Evolutionary conservation across 2,797 vertebrate genomes (phyloP).

Genomic region (Ciconia nigra): DNA sequence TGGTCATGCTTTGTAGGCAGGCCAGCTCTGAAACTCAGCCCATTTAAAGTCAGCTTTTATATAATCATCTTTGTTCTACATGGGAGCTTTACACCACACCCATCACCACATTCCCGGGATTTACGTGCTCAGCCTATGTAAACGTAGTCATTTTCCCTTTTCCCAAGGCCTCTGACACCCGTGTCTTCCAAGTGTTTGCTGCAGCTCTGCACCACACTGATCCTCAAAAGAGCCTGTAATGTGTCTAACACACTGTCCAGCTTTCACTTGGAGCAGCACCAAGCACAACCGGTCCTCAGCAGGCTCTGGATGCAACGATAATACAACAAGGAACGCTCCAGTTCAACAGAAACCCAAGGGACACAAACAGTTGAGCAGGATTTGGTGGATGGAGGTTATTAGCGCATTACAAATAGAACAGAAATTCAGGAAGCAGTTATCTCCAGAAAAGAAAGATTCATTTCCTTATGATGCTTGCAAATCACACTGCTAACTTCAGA

Average conservation of each 20-base stretch:
- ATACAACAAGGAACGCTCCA: background rate
- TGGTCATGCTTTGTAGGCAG: background rate
- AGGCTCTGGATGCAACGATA: background rate
- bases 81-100: background rate
- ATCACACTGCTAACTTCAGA: slow-evolving; percentile 42
- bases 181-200: background rate
- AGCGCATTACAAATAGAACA: slow-evolving; percentile 37
- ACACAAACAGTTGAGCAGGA: background rate
- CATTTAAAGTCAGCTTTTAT: background rate
- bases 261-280: background rate
- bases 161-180: background rate
- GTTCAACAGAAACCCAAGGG: background rate
- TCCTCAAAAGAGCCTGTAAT: background rate
- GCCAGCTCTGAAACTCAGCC: background rate
- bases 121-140: background rate
- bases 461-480: slow-evolving; percentile 54
- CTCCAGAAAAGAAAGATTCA: slow-evolving; percentile 60
- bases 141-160: rapidly evolving
- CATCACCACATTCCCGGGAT: background rate
- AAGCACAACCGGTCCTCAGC: background rate
- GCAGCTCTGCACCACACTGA: background rate
- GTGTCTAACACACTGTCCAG: background rate
- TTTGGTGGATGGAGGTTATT: slow-evolving; percentile 44
- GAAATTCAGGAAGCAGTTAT: slow-evolving; percentile 62
- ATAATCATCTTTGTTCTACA: background rate